These are phyloP conservation scores for Tipula unca DNA, from an alignment of 2,888 invertebrate genomes.

Conservation along the genomic window DNA sequence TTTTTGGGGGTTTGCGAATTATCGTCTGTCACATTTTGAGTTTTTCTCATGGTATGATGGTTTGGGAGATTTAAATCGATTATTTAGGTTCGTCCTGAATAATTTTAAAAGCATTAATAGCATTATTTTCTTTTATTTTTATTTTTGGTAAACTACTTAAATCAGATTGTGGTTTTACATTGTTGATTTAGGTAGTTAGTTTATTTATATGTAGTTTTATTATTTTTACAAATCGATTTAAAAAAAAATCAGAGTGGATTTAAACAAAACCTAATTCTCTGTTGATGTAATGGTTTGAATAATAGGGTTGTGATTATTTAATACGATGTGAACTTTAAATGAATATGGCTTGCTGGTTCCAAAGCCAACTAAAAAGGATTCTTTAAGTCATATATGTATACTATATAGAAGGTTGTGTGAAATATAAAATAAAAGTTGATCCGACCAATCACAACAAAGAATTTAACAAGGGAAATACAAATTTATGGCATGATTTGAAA, in stretches of 20 bases:
- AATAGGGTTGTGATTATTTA: no score
- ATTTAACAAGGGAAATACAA: no score
- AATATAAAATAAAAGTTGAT: no score
- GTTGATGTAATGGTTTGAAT: no score
- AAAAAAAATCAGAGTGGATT: not conserved
- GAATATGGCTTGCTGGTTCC: no score
- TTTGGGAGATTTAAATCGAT: not conserved
- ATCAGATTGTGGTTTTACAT: not conserved
- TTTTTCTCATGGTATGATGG: not conserved
- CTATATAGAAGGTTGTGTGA: no score
- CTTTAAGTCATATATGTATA: no score
- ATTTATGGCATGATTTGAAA: no score
- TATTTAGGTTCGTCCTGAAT: not conserved
- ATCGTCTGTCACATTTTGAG: not conserved
- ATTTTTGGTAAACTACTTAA: not conserved
- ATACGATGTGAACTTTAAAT: no score
- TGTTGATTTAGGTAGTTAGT: not conserved
- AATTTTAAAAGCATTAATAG: slow-evolving; percentile 1
- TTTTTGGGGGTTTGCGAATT: not conserved
- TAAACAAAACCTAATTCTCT: not conserved
- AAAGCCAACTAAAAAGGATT: no score
- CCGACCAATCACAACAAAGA: no score
- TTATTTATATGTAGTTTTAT: no score
- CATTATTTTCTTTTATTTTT: not conserved
- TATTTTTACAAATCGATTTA: not conserved